Percentiles rank a stretch among this genome's conserved stretches.
phyloP scores from a whole-genome alignment of 2,797 vertebrate genomes.

The Crocidura indochinensis region DNA sequence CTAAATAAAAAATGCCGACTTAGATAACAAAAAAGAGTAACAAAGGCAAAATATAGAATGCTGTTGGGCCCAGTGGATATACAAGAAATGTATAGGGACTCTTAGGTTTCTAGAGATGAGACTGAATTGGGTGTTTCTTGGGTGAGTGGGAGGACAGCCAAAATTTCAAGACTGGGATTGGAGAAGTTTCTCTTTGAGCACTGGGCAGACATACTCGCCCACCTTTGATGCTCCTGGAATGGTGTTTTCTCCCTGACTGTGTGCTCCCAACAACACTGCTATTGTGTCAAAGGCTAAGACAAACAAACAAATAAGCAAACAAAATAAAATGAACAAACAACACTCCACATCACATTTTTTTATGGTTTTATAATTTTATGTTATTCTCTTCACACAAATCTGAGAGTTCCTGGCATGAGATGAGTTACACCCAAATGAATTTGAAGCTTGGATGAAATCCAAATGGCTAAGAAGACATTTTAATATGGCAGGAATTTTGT shows the following conservation, averaged over 20 bases:
- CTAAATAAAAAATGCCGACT: no score
- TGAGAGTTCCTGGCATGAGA: not conserved
- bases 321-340: not conserved
- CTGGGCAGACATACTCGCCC: no score
- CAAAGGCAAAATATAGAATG: no score
- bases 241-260: no score
- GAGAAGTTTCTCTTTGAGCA: not conserved
- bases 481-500: not conserved
- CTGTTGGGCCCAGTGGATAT: no score
- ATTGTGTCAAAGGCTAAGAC: not conserved
- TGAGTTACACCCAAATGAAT: slow-evolving; percentile 6
- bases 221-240: not conserved
- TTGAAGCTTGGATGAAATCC: not conserved
- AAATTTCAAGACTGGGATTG: not conserved
- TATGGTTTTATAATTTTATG: slow-evolving; percentile 41
- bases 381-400: slow-evolving; percentile 7
- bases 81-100: not conserved
- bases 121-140: not conserved
- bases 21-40: no score
- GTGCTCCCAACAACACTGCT: not conserved
- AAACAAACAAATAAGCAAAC: not conserved
- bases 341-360: slow-evolving; percentile 24
- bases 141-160: no score
- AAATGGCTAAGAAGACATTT: slow-evolving; percentile 11
- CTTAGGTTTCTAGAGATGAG: not conserved